Conservation (phyloP, 2,113 vertebrate species). For the Callospermophilus lateralis region DNA sequence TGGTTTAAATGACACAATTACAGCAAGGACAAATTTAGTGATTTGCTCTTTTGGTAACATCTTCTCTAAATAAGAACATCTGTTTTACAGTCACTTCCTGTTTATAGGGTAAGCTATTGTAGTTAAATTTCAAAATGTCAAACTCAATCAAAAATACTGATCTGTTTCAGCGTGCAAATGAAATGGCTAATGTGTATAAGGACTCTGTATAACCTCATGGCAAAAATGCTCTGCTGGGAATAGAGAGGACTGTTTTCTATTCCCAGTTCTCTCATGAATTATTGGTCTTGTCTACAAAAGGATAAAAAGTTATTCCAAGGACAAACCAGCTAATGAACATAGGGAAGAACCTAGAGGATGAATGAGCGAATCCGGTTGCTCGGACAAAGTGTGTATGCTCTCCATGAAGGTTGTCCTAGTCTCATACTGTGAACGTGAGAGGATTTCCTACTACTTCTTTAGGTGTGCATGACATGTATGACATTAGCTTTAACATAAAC, state of each 20-base stretch:
- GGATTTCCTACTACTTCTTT: neutral
- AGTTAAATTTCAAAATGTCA: slow-evolving; percentile 85
- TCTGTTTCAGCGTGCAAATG: slow-evolving; percentile 55
- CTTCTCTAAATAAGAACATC: slow-evolving; percentile 83
- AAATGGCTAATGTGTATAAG: slow-evolving; percentile 71
- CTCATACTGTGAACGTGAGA: neutral
- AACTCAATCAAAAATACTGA: slow-evolving; percentile 81
- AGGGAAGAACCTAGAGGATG: neutral
- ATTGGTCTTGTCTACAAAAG: slow-evolving; percentile 66
- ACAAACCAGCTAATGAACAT: slow-evolving; percentile 57
- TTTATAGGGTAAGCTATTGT: slow-evolving; percentile 80
- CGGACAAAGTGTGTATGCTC: neutral
- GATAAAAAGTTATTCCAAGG: slow-evolving; percentile 75
- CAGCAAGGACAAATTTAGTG: slow-evolving; percentile 80
- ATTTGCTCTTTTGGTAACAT: slow-evolving; percentile 80
- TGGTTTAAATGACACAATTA: slow-evolving; percentile 81
- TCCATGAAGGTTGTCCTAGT: neutral
- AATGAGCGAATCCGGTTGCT: neutral
- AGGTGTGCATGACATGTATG: neutral
- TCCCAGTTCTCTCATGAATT: slow-evolving; percentile 68
- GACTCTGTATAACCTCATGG: slow-evolving; percentile 63
- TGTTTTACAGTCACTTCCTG: slow-evolving; percentile 80
- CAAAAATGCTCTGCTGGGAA: slow-evolving; percentile 64
- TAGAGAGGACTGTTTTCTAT: slow-evolving; percentile 50
- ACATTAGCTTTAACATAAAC: neutral